Base-by-base conservation (phyloP, 2,888 invertebrate species). In the Eupithecia vulgata region DNA sequence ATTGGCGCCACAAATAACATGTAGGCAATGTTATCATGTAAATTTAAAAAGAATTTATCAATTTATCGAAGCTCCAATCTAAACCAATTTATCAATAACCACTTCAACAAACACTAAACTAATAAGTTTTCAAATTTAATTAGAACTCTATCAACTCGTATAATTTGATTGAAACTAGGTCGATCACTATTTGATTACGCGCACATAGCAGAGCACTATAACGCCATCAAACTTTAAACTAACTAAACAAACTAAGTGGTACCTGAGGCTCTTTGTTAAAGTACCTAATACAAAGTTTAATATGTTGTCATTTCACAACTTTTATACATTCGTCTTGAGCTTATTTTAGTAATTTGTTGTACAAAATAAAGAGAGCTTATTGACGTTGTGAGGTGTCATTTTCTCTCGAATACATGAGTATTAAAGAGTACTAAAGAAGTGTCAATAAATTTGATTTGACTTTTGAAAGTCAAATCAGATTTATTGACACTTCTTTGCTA, bases 131-230 rank as follows among this genome's bases (percentile, higher is more conserved):
- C 30, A 30, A 59, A 59, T 30, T 59, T 59, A 59, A 59, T 59
- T 34, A 15, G 12, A 30, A 30, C 59, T 59, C 59, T 5, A 59
- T 59, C 30, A 34, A 59, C 59, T 30, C 15, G 17, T 30, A 34
- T 30, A 59, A 59, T 30, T 59, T 15, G 30, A 30, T 30, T 59
- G 6, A 15, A 59, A 59, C 30, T 59, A 59, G 59, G 30, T 30
- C 59, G 30, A 59, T 59, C 59, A 30, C 8, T 61, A 61, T 61
- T 61, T 61, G 30, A 34, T 61, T 34, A 61, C 61, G 34, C 57
- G 57, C 21, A 57, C 21, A 57, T 57, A 2, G 25, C 57, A 57
- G 17, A 34, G 61, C 61, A 61, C 61, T 34, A 34, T 34, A 34
- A 17, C 17, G 61, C 30, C 7, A 61, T 34, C 61, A 34, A 61